Base-by-base conservation (phyloP, 2,113 vertebrate species). In the Machaerirhynchus nigripectus region DNA sequence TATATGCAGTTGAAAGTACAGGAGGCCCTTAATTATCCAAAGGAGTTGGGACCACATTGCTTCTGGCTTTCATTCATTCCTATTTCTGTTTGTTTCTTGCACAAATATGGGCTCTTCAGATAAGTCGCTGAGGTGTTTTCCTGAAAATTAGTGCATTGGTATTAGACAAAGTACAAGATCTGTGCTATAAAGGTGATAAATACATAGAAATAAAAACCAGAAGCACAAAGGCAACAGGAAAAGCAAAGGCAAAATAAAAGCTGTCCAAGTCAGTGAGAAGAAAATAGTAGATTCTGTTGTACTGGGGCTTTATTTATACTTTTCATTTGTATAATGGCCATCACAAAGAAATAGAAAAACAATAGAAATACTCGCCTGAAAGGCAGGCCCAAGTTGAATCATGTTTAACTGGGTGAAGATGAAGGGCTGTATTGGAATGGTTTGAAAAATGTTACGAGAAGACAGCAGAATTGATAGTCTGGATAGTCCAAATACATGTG, bases 31-130 rank as follows among this genome's bases (percentile, higher is more conserved):
- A 31, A 26, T 67, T 57, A 22, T 42, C 20, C 33, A 37, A 7
- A 80, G 30, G 17, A 35, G 0, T 13, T 31, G 10, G 47, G 31
- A 6, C 37, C 20, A 1, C 33, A 18, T 60, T 1, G 0, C 31
- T 78, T 70, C 55, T 88, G 47, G 14, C 7, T 57, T 53, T 22
- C 13, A 33, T 56, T 61, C 9, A 7, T 78, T 75, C 17, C 2
- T 3, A 15, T 37, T 88, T 83, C 70, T 79, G 19, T 31, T 78
- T 67, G 27, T 37, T 79, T 31, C 20, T 61, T 63, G 16, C n/a
- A 67, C n/a, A 44, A 40, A 42, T 33, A 19, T 0, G 3, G 74
- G 18, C 50, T 53, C 31, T 69, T 85, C 57, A 55, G 35, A 11
- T n/a, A 11, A 9, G 22, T 13, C 59, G 23, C 31, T 57, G 15